Evolutionary conservation across 2,113 vertebrate species (phyloP).

Genomic region (Rhinogobius similis): DNA sequence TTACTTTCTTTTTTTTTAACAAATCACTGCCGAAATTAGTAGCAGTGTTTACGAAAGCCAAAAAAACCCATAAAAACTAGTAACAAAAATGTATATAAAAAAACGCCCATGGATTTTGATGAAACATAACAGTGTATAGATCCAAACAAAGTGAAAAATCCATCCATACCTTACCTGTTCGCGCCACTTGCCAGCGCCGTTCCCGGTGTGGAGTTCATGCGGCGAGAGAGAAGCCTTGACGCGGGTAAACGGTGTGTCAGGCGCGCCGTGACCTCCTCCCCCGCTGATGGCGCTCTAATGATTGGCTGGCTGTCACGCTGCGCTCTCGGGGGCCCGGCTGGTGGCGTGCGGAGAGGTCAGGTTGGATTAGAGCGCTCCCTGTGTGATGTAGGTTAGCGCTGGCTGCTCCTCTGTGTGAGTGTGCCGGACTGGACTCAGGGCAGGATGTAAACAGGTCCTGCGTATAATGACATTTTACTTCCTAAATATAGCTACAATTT

Average conservation of each 20-base stretch:
- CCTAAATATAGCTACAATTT: too few species aligned
- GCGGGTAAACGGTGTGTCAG: slow-evolving; percentile 50
- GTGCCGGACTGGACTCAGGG: too few species aligned
- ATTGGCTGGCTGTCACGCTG: slow-evolving; percentile 51
- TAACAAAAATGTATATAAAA: too few species aligned
- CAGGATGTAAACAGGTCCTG: too few species aligned
- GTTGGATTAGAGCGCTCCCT: slow-evolving; percentile 71
- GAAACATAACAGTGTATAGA: neutral
- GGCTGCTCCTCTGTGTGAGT: slow-evolving; percentile 45
- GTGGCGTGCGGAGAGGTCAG: slow-evolving; percentile 64
- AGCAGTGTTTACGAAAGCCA: too few species aligned
- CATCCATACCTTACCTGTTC: too few species aligned
- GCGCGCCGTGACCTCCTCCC: slow-evolving; percentile 37
- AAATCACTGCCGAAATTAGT: too few species aligned
- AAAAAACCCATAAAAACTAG: too few species aligned
- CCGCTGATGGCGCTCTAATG: slow-evolving; percentile 52
- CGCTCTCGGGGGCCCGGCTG: slow-evolving; percentile 35
- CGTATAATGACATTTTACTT: too few species aligned
- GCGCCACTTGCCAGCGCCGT: neutral
- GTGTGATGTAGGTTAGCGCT: slow-evolving; percentile 73
- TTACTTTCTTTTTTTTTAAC: too few species aligned
- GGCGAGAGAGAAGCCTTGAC: slow-evolving; percentile 36
- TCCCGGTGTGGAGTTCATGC: neutral
- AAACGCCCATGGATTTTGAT: too few species aligned
- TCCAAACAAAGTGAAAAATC: neutral